A percentile compares a stretch with the other conserved stretches of the same genome.
These are phyloP conservation scores for Dryobotodes eremita DNA, from an alignment of 2,888 invertebrate species.

Conservation along the genomic window DNA sequence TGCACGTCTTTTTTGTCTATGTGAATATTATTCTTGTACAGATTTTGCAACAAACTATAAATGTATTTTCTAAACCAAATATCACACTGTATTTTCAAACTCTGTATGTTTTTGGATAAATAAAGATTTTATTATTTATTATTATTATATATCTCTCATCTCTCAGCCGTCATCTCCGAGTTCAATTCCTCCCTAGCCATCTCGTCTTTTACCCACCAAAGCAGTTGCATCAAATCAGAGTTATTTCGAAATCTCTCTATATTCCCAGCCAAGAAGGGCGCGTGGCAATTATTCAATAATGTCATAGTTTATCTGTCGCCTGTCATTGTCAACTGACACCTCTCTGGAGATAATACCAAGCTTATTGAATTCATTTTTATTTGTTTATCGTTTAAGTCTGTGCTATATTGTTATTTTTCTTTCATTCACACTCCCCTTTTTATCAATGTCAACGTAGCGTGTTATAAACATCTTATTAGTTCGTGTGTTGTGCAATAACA, in stretches of 20 bases:
- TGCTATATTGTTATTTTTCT: constrained; percentile 37
- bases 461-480: constrained; percentile 21
- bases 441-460: constrained; percentile 32
- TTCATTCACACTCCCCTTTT: constrained; percentile 40
- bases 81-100: too few species aligned
- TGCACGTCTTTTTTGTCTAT: not conserved
- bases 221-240: constrained; percentile 1
- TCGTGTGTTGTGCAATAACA: constrained; percentile 27
- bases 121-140: too few species aligned
- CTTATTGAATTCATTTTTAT: constrained; percentile 57
- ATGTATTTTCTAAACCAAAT: too few species aligned
- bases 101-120: too few species aligned
- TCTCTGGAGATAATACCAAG: constrained; percentile 37
- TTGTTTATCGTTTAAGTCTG: constrained; percentile 34
- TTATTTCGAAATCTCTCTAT: constrained; percentile 19
- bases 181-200: not conserved
- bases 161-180: not conserved
- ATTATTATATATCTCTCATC: too few species aligned
- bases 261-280: constrained; percentile 50
- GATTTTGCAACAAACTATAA: too few species aligned
- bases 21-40: too few species aligned
- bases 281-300: constrained; percentile 62
- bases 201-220: not conserved
- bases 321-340: constrained; percentile 67
- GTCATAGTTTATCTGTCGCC: constrained; percentile 58